Conservation (phyloP, 1,140 invertebrate species). For the Caerostris darwini region DNA sequence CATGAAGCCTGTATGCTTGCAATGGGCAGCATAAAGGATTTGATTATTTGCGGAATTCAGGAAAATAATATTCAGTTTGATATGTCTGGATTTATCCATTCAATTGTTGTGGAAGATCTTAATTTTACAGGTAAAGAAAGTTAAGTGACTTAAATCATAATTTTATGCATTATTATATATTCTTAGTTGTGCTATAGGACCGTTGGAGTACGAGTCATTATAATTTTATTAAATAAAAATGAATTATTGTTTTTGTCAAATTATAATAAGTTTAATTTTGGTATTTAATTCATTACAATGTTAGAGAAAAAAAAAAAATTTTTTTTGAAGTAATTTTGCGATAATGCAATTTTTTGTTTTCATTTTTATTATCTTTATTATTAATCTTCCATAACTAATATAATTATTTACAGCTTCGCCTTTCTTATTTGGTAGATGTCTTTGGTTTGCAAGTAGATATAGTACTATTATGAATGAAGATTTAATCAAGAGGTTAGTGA, state of each 20-base stretch:
- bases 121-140: slow-evolving; percentile 81
- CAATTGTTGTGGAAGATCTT: slow-evolving; percentile 83
- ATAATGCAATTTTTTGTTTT: not conserved
- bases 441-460: slow-evolving; percentile 88
- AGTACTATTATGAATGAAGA: slow-evolving; percentile 85
- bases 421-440: slow-evolving; percentile 88
- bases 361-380: slow-evolving; percentile 12
- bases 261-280: not conserved
- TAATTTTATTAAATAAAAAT: too few relatives aligned
- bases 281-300: not conserved
- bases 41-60: slow-evolving; percentile 85
- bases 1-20: slow-evolving; percentile 89
- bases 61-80: slow-evolving; percentile 86
- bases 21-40: slow-evolving; percentile 84
- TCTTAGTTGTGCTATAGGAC: too few relatives aligned
- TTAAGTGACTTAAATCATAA: too few relatives aligned
- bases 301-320: too few relatives aligned
- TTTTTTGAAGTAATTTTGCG: too few relatives aligned
- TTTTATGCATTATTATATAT: too few relatives aligned
- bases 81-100: slow-evolving; percentile 86
- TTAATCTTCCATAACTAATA: not conserved
- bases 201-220: too few relatives aligned
- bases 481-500: slow-evolving; percentile 83
- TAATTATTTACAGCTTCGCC: slow-evolving; percentile 81
- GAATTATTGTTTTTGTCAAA: too few relatives aligned